Evolutionary conservation across 2,888 invertebrate genomes (phyloP).

Genomic region (Dryobota labecula): DNA sequence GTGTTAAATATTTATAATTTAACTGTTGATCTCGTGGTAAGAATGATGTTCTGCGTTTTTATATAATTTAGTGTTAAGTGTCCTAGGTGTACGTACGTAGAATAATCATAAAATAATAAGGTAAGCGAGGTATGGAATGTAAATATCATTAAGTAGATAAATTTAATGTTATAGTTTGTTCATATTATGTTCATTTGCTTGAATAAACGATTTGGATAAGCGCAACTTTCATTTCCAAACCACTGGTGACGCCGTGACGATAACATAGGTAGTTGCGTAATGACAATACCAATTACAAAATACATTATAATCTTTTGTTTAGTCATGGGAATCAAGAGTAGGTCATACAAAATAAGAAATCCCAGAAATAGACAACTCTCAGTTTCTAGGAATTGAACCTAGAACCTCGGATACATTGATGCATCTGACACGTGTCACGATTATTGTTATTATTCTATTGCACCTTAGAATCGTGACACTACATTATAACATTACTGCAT

Average conservation of each 20-base stretch:
- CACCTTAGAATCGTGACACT: neutral
- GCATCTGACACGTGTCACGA: slow-evolving; percentile 19
- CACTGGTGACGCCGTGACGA: slow-evolving; percentile 34
- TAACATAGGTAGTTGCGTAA: slow-evolving; percentile 56
- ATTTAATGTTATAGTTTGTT: slow-evolving; percentile 91
- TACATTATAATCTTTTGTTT: slow-evolving; percentile 53
- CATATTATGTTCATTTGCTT: slow-evolving; percentile 91
- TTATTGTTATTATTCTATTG: neutral
- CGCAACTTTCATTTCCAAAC: slow-evolving; percentile 76
- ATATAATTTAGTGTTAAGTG: slow-evolving; percentile 82
- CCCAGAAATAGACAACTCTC: slow-evolving; percentile 23
- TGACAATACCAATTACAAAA: slow-evolving; percentile 55
- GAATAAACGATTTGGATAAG: slow-evolving; percentile 90
- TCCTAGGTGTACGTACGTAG: slow-evolving; percentile 85
- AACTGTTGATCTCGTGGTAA: slow-evolving; percentile 69
- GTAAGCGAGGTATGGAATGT: slow-evolving; percentile 88
- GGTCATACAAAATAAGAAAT: slow-evolving; percentile 53
- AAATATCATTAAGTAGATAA: slow-evolving; percentile 91
- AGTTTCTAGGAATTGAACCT: slow-evolving; percentile 50
- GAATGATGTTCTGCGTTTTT: slow-evolving; percentile 83
- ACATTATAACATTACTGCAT: neutral
- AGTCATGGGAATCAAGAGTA: slow-evolving; percentile 52
- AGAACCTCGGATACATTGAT: slow-evolving; percentile 4
- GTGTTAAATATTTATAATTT: slow-evolving; percentile 69
- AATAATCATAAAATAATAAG: slow-evolving; percentile 80